Conservation (phyloP, 64 coral and sea anemone species). For the Porites australiensis region DNA sequence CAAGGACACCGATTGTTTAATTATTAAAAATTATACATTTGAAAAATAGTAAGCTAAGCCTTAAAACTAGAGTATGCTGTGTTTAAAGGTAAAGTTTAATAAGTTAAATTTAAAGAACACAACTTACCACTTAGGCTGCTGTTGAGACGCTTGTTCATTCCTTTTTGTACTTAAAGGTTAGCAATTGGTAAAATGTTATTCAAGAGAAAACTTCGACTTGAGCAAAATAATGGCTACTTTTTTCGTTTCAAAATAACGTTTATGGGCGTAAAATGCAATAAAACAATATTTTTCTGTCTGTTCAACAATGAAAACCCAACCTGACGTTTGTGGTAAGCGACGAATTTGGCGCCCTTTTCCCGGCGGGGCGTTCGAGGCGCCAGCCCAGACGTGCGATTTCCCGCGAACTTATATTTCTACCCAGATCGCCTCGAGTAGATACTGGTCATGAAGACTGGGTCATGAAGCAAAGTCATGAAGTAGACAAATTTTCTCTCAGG, state of each 20-base stretch:
- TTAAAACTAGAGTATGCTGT: too few relatives aligned
- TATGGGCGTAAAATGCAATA: too few relatives aligned
- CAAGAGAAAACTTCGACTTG: not conserved
- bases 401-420: not conserved
- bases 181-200: too few relatives aligned
- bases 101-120: not conserved
- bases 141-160: slow-evolving; percentile 17
- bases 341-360: not conserved
- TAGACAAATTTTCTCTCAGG: too few relatives aligned
- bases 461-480: too few relatives aligned
- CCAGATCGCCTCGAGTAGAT: not conserved
- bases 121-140: slow-evolving; percentile 21
- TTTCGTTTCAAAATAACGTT: not conserved
- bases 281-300: too few relatives aligned
- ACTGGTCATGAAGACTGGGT: too few relatives aligned
- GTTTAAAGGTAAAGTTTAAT: not conserved
- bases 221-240: not conserved
- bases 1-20: not conserved
- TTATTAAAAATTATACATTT: not conserved
- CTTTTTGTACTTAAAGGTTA: not conserved
- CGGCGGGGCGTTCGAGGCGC: too few relatives aligned
- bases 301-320: too few relatives aligned
- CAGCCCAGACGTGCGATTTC: not conserved
- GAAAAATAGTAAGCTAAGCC: not conserved
- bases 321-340: not conserved